Evolutionary conservation across 2,113 vertebrate genomes (phyloP), one percentile per base, ranked within the genome.

Genomic region (Oryzias woworae): DNA sequence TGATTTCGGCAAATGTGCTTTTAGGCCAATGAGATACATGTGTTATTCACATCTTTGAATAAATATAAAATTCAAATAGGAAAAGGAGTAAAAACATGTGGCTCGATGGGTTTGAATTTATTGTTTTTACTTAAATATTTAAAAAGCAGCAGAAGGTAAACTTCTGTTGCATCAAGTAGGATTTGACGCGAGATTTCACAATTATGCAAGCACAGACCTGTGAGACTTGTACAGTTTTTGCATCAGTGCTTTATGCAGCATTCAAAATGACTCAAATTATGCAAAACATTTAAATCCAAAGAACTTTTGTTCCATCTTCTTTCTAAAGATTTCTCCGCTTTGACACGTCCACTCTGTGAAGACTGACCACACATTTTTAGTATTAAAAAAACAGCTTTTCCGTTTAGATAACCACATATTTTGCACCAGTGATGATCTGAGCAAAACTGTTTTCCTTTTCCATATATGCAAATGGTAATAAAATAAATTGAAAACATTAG

Each of bases 341-440:
- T 52, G 53, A 49, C 58, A 42, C 49, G 42, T 69, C 31, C 51
- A 22, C 42, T 45, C 43, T 77, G 66, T 55, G 26, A 52, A 73
- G 66, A 60, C 22, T 43, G 44, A 61, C 53, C 43, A 66, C 31
- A 54, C n/a, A 46, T 53, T 47, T 16, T 20, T 20, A 20, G 20
- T 28, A 28, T 6, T 6, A 28, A 0, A 56, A n/a, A 42, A 1
- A 63, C 26, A 12, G 23, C 59, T 57, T 54, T 50, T 14, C 17
- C 28, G 43, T 26, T 20, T 20, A 36, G 36, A 10, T 12, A 36
- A 13, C 10, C 10, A 36, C 2, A 12, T 12, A 3, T 36, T 36
- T 36, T 12, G 3, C 8, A 12, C 2, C 0, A 2, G 8, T 3
- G 36, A 36, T 36, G 10, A 36, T 36, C 36, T 36, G 36, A 36